phyloP scores from a whole-genome alignment of 64 coral and sea anemone genomes.

The Stichodactyla helianthus region DNA sequence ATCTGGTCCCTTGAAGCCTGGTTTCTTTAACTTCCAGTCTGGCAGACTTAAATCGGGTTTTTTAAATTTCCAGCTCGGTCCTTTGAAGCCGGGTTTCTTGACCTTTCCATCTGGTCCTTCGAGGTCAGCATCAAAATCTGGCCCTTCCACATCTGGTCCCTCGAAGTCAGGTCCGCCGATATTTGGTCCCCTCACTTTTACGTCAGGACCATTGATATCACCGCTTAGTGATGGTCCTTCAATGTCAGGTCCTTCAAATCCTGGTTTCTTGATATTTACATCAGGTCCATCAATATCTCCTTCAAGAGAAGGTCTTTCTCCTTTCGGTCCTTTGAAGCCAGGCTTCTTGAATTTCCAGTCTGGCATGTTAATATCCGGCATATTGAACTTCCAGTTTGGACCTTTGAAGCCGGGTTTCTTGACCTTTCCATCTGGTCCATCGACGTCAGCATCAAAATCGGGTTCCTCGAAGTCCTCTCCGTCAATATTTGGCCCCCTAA shows the following conservation, averaged over 20 bases:
- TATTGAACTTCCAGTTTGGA: slow-evolving; percentile 19
- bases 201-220: background rate
- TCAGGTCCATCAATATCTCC: slow-evolving; percentile 9
- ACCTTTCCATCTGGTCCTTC: slow-evolving; percentile 6
- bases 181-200: background rate
- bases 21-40: slow-evolving; percentile 8
- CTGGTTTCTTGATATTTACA: background rate
- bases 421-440: background rate
- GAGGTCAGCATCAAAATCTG: slow-evolving; percentile 1
- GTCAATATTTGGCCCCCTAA: background rate
- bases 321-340: background rate
- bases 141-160: background rate
- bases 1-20: background rate
- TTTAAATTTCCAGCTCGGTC: background rate
- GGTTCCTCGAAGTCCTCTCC: background rate
- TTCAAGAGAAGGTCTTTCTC: background rate
- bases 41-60: background rate
- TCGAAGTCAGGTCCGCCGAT: background rate
- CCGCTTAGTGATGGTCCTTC: background rate
- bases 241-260: background rate
- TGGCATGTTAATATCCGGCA: background rate
- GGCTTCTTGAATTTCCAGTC: slow-evolving; percentile 15
- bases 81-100: background rate
- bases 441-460: background rate
- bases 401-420: slow-evolving; percentile 13